Evolutionary conservation across 2,113 vertebrate species (phyloP).

Genomic region (Zosterops lateralis): DNA sequence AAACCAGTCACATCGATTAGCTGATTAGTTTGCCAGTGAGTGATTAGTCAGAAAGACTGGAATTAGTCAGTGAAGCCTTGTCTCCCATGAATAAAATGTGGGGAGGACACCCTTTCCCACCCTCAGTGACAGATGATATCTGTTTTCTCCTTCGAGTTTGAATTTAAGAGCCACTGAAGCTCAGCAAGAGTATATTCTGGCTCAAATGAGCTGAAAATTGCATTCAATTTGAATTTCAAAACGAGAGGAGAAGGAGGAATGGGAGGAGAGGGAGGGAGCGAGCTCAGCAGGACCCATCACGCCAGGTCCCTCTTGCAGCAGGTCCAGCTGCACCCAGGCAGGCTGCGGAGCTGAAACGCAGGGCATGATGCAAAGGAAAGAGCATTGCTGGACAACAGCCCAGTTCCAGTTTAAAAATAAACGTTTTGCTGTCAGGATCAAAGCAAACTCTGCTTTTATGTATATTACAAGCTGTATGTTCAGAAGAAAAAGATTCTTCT

Average conservation of each 20-base stretch:
- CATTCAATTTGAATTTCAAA: conserved; percentile 89
- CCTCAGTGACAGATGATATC: conserved; percentile 82
- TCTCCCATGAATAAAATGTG: conserved; percentile 69
- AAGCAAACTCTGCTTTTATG: conserved; percentile 75
- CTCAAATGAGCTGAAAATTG: conserved; percentile 89
- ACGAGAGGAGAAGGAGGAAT: conserved; percentile 54
- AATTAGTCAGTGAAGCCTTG: conserved; percentile 70
- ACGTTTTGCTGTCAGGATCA: conserved; percentile 78
- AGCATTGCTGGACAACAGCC: conserved; percentile 75
- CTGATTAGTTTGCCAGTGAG: conserved; percentile 72
- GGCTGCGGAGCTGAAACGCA: conserved; percentile 60
- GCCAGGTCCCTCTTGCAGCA: conserved; percentile 52
- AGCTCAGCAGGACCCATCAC: conserved; percentile 58
- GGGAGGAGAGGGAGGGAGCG: neutral
- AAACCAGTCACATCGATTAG: conserved; percentile 71
- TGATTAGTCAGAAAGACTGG: conserved; percentile 69
- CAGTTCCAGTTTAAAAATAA: conserved; percentile 80
- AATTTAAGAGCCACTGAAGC: conserved; percentile 86
- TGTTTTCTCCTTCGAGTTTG: conserved; percentile 79
- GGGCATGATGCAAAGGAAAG: conserved; percentile 60
- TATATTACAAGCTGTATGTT: conserved; percentile 68
- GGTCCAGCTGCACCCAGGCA: conserved; percentile 56
- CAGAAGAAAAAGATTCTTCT: conserved; percentile 62
- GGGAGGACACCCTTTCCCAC: conserved; percentile 63
- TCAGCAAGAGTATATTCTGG: conserved; percentile 84